phyloP scores from a whole-genome alignment of 2,113 vertebrate species.

The Hyperopisus bebe region DNA sequence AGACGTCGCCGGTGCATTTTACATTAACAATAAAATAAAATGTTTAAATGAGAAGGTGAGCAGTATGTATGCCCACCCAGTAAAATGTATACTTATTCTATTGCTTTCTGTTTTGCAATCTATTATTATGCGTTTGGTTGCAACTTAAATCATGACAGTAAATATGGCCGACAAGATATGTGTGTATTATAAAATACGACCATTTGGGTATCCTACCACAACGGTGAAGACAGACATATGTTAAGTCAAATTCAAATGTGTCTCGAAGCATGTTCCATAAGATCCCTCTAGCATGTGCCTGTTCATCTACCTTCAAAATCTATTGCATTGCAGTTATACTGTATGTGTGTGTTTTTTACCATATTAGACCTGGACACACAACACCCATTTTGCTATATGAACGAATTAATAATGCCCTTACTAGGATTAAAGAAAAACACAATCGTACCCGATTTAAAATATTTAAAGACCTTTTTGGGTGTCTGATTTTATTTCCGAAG shows the following conservation, averaged over 20 bases:
- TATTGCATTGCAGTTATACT: not conserved
- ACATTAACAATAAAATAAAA: not conserved
- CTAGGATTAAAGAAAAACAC: not conserved
- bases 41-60: not conserved
- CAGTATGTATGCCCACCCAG: not conserved
- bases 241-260: not conserved
- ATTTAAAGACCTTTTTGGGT: not conserved
- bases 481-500: not conserved
- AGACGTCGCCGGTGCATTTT: not conserved
- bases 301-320: not conserved
- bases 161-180: constrained; percentile 17
- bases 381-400: not conserved
- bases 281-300: not conserved
- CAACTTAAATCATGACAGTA: not conserved
- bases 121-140: not conserved
- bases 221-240: not conserved
- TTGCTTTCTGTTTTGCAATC: not conserved
- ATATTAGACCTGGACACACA: not conserved
- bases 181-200: constrained; percentile 10
- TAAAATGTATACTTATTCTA: not conserved
- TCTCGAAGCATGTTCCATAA: not conserved
- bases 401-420: not conserved
- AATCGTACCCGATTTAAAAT: not conserved
- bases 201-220: not conserved
- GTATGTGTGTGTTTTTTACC: not conserved